Evolutionary conservation across 2,888 invertebrate species (phyloP), one percentile per base, ranked within the genome.

Genomic region (Laspeyria flexula): DNA sequence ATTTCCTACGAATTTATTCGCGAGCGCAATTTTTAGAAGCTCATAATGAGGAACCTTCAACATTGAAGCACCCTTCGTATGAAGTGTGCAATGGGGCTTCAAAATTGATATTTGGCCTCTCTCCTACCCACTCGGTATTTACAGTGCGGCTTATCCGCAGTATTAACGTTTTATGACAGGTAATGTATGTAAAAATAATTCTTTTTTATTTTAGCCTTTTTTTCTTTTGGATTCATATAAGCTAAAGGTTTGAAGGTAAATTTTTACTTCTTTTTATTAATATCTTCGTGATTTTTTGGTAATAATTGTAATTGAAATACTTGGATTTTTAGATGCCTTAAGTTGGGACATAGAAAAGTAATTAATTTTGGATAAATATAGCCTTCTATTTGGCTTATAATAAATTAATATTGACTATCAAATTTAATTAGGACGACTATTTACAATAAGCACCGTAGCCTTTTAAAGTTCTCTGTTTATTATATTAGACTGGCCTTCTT

Each of bases 41-140:
- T 41, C 51, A 57, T 55, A 52, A 54, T 44, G 29, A 52, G 39
- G 48, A 50, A 25, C 51, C 35, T 31, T 47, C 37, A 42, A 37
- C 49, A 33, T 51, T 61, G 56, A 56, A 65, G 66, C 55, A 43
- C 65, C 60, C 62, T 71, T 66, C 57, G 68, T 75, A 71, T 59
- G 57, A 65, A 71, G 64, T 66, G 64, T 63, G 67, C 60, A 57
- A 44, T 59, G 54, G 53, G 70, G 60, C 71, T 71, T 58, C 60
- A 64, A 73, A 78, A 77, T 75, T 76, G 74, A 77, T 78, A 77
- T 81, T 75, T 63, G 65, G 60, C 61, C 64, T 58, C 52, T 58
- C 57, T 58, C 50, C 55, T 53, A 60, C 67, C 50, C 54, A 25
- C 25, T 65, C 42, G 58, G 52, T 63, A 63, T 72, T 75, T 65